A percentile compares a stretch with the other conserved stretches of the same genome.
These are phyloP conservation scores for Peromyscus aztecus DNA, from an alignment of 2,797 vertebrate species.

Conservation along the genomic window DNA sequence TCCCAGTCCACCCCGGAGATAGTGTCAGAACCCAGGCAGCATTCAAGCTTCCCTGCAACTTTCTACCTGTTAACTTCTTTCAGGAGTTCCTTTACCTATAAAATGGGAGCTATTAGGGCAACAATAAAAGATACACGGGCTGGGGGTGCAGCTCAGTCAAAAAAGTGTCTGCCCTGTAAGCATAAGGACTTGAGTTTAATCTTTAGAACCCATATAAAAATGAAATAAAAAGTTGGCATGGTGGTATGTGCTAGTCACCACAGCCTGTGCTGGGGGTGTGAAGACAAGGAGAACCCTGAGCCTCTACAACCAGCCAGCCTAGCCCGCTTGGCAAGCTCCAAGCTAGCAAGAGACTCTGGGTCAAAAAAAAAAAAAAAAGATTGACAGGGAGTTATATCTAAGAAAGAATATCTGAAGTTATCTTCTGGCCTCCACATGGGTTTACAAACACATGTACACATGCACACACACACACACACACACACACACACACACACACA, in stretches of 20 bases:
- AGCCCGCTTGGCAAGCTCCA: neutral
- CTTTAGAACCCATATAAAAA: neutral
- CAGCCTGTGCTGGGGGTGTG: neutral
- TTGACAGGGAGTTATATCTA: neutral
- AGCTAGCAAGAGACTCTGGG: neutral
- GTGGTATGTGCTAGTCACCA: neutral
- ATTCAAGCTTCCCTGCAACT: neutral
- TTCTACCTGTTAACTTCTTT: neutral
- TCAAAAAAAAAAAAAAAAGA: neutral
- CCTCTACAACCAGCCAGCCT: neutral
- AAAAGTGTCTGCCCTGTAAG: neutral
- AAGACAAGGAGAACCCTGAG: neutral
- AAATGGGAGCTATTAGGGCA: neutral
- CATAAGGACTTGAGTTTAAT: neutral
- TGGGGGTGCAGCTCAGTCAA: neutral
- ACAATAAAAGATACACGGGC: neutral
- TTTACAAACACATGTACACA: neutral
- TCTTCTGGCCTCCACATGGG: neutral
- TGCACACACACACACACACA: neutral
- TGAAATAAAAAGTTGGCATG: neutral
- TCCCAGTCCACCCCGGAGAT: neutral
- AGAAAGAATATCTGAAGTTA: neutral
- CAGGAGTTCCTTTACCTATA: constrained; percentile 1
- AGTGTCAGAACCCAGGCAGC: neutral
- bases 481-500: neutral